Evolutionary conservation across 2,888 invertebrate species (phyloP).

Genomic region (Terebella lapidaria): DNA sequence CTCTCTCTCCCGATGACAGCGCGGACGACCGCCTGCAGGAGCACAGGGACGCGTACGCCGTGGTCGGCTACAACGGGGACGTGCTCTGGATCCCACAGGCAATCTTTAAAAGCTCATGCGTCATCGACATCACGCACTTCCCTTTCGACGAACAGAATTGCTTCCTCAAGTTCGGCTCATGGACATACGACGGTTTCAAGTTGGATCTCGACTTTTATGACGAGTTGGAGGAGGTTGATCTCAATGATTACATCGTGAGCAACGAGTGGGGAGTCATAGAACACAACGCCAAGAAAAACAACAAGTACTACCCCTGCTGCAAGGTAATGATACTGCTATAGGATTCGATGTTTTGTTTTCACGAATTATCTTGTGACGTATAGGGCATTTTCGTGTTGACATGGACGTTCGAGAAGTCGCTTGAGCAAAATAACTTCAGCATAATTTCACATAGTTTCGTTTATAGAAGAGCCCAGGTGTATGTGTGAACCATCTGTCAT

Average conservation of each 20-base stretch:
- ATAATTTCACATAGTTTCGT: too few relatives aligned
- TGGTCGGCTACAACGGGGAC: constrained; percentile 33
- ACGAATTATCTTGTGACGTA: too few relatives aligned
- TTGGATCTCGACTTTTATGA: constrained; percentile 24
- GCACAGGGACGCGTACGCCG: constrained; percentile 44
- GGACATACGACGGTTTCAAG: constrained; percentile 47
- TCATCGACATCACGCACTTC: constrained; percentile 49
- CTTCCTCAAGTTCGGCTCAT: constrained; percentile 50
- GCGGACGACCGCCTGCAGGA: constrained; percentile 50
- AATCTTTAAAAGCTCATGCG: constrained; percentile 50
- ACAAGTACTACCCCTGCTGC: constrained; percentile 42
- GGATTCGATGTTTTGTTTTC: too few relatives aligned
- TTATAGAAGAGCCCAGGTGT: too few relatives aligned
- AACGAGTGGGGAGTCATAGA: constrained; percentile 50
- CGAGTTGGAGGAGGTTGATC: constrained; percentile 16
- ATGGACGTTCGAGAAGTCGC: too few relatives aligned
- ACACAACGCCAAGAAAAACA: constrained; percentile 35
- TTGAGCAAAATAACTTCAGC: too few relatives aligned
- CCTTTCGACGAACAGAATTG: constrained; percentile 52
- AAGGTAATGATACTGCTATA: too few relatives aligned
- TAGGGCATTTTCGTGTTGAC: too few relatives aligned
- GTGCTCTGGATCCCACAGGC: constrained; percentile 44
- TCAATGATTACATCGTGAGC: constrained; percentile 43
- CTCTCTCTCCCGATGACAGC: too few relatives aligned
- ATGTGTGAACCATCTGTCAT: too few relatives aligned